Evolutionary conservation across 30 jellyfish, hydroid and myxozoan species (phyloP).

Genomic region (Morbakka virulenta): DNA sequence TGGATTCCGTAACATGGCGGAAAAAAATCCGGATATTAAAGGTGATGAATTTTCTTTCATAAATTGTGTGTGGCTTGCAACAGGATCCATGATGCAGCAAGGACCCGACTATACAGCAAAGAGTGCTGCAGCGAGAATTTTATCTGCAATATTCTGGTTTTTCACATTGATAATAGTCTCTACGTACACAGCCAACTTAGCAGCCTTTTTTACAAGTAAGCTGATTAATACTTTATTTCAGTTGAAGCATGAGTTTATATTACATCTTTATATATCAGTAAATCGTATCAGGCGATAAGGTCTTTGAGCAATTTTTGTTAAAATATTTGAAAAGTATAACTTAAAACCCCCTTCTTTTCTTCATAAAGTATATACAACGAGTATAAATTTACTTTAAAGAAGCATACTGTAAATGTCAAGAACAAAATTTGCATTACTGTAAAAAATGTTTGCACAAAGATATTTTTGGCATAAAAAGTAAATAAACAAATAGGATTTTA

Average conservation of each 20-base stretch:
- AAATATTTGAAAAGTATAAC: too few species aligned
- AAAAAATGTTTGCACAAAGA: too few species aligned
- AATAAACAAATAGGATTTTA: too few species aligned
- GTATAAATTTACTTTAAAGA: too few species aligned
- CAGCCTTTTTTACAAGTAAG: constrained; percentile 85
- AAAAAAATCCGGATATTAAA: constrained; percentile 36
- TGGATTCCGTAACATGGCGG: constrained; percentile 53
- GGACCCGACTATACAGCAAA: constrained; percentile 85
- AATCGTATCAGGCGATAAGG: too few species aligned
- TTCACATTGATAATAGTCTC: constrained; percentile 66
- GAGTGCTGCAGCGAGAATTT: constrained; percentile 64
- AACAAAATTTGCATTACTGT: too few species aligned
- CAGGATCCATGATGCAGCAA: constrained; percentile 76
- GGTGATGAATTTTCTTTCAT: constrained; percentile 73
- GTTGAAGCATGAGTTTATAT: background rate
- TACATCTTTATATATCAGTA: background rate
- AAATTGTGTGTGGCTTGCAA: constrained; percentile 75
- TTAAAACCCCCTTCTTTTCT: too few species aligned
- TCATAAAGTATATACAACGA: too few species aligned
- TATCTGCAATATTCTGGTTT: constrained; percentile 81
- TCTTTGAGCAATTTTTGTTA: too few species aligned
- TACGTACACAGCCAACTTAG: constrained; percentile 83
- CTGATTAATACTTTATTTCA: background rate
- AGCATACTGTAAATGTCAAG: too few species aligned
- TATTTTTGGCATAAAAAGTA: too few species aligned